Conservation (phyloP, 2,113 vertebrate species). For the Callopanchax toddi region DNA sequence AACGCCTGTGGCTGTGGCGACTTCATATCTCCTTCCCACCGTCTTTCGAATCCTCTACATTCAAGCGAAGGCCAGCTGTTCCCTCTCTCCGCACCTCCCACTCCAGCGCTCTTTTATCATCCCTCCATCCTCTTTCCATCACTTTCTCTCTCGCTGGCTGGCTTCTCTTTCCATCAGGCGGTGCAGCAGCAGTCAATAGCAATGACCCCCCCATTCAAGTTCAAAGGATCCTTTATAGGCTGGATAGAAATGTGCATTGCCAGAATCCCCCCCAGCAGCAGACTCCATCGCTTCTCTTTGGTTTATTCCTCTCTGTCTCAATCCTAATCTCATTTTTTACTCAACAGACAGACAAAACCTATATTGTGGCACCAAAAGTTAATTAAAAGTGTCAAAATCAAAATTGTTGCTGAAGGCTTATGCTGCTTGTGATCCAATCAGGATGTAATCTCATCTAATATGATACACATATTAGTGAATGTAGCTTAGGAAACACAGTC, state of each 20-base stretch:
- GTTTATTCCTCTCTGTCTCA: constrained; percentile 25
- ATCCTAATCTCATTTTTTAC: constrained; percentile 26
- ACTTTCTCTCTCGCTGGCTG: constrained; percentile 33
- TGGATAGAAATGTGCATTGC: constrained; percentile 71
- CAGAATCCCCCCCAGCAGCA: constrained; percentile 67
- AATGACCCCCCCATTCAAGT: constrained; percentile 36
- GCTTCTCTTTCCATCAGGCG: constrained; percentile 59
- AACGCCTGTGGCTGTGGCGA: constrained; percentile 42
- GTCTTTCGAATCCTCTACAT: constrained; percentile 60
- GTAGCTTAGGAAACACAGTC: background rate
- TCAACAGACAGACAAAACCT: constrained; percentile 4
- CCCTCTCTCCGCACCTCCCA: constrained; percentile 43
- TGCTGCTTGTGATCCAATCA: constrained; percentile 1
- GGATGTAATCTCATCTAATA: background rate
- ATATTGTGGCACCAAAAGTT: constrained; percentile 5
- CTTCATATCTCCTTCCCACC: constrained; percentile 53
- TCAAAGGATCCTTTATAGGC: constrained; percentile 67
- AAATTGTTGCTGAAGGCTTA: background rate
- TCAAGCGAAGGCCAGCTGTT: constrained; percentile 67
- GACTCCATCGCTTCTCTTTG: constrained; percentile 42
- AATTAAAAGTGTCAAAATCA: constrained; percentile 6
- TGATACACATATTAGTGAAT: background rate
- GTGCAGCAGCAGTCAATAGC: constrained; percentile 69
- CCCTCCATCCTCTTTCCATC: constrained; percentile 33
- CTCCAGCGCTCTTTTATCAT: constrained; percentile 43